phyloP scores from a whole-genome alignment of 2,888 invertebrate genomes.

The Trichogramma dendrolimi region DNA sequence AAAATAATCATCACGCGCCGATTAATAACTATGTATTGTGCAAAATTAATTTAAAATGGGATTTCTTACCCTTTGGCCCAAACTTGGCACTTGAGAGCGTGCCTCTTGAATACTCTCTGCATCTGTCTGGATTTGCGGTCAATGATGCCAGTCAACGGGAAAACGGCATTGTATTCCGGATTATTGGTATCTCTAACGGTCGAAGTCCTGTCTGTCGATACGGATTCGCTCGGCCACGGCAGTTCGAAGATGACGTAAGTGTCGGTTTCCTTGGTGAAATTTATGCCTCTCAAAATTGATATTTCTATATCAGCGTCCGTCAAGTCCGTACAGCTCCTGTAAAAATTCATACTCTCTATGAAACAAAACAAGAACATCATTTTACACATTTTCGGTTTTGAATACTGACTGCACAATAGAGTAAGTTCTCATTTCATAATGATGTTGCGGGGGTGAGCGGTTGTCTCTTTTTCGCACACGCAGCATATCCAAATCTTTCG shows the following conservation, averaged over 20 bases:
- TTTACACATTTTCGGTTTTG: conserved; percentile 1
- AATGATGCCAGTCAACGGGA: conserved; percentile 66
- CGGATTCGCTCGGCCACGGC: conserved; percentile 80
- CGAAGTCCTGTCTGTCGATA: conserved; percentile 70
- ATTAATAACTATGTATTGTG: background rate
- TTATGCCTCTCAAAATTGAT: conserved; percentile 79
- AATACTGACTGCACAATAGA: conserved; percentile 75
- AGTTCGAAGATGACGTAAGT: conserved; percentile 92
- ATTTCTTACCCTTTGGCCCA: conserved; percentile 82
- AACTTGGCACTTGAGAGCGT: conserved; percentile 75
- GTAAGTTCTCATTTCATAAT: conserved; percentile 86
- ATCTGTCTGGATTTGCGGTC: conserved; percentile 76
- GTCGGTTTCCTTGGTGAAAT: conserved; percentile 84
- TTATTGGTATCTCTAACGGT: conserved; percentile 80
- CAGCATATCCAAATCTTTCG: conserved; percentile 83
- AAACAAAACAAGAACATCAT: background rate
- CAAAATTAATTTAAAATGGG: background rate
- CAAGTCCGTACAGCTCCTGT: conserved; percentile 81
- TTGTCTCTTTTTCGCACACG: conserved; percentile 65
- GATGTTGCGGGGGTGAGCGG: conserved; percentile 76
- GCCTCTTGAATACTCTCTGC: conserved; percentile 81
- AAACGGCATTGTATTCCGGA: conserved; percentile 81
- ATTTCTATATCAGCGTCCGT: conserved; percentile 87
- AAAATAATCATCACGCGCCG: background rate
- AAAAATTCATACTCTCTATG: conserved; percentile 10